These are phyloP conservation scores for Amblyjoppa proteus DNA, from an alignment of 2,888 invertebrate genomes.

Conservation along the genomic window DNA sequence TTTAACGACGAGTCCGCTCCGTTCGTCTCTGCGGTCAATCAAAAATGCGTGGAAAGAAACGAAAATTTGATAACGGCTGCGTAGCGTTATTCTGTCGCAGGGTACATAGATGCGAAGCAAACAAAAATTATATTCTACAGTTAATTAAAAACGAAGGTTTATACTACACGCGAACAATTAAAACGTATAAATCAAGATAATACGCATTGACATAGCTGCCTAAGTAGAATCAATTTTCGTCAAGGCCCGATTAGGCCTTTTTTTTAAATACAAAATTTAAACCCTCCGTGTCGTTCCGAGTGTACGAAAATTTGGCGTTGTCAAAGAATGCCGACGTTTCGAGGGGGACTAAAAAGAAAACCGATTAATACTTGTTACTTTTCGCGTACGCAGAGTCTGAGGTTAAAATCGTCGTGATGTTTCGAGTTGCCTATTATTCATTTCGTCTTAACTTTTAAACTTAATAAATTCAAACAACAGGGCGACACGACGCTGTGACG, in stretches of 20 bases:
- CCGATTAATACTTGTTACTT: slow-evolving; percentile 20
- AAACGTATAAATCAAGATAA: slow-evolving; percentile 40
- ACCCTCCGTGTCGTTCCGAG: slow-evolving; percentile 15
- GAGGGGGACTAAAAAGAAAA: background rate
- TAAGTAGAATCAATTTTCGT: slow-evolving; percentile 24
- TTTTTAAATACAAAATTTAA: slow-evolving; percentile 2
- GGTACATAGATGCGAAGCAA: too few relatives aligned
- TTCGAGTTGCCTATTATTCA: slow-evolving; percentile 18
- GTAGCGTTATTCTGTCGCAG: slow-evolving; percentile 13
- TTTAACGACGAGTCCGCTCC: slow-evolving; percentile 42
- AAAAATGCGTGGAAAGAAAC: too few relatives aligned
- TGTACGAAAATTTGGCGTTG: slow-evolving; percentile 20
- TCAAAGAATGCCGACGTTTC: slow-evolving; percentile 8
- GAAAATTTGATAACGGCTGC: slow-evolving; percentile 25
- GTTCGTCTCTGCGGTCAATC: slow-evolving; percentile 32
- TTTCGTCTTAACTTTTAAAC: slow-evolving; percentile 32
- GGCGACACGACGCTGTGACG: slow-evolving; percentile 47
- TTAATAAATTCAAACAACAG: slow-evolving; percentile 47
- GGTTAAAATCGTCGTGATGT: slow-evolving; percentile 6
- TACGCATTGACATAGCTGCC: slow-evolving; percentile 42
- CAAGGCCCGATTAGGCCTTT: slow-evolving; percentile 52
- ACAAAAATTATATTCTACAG: too few relatives aligned
- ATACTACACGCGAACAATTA: background rate
- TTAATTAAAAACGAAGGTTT: too few relatives aligned
- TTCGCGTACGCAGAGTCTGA: slow-evolving; percentile 2